Conservation (phyloP, 1,140 invertebrate species). For the Drosophila nasuta region DNA sequence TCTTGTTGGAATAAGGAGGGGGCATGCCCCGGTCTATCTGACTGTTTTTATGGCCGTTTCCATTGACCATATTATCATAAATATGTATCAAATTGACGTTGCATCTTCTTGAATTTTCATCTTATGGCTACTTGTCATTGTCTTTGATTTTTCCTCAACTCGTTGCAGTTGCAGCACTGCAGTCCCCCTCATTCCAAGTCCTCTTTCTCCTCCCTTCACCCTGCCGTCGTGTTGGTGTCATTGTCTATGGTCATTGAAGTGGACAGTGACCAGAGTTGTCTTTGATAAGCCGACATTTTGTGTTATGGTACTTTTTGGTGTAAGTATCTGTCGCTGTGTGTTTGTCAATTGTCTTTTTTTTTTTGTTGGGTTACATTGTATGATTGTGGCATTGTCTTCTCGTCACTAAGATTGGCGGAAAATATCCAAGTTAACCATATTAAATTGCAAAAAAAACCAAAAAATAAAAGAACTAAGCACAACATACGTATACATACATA, state of each 20-base stretch:
- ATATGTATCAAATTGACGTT: slow-evolving; percentile 83
- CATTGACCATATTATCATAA: slow-evolving; percentile 78
- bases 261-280: slow-evolving; percentile 45
- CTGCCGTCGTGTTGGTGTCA: slow-evolving; percentile 29
- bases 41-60: slow-evolving; percentile 61
- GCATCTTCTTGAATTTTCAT: slow-evolving; percentile 83
- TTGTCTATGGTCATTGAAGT: slow-evolving; percentile 72
- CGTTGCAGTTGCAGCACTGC: slow-evolving; percentile 2
- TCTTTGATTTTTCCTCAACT: slow-evolving; percentile 80
- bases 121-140: slow-evolving; percentile 80
- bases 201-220: neutral
- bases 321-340: slow-evolving; percentile 39
- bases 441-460: no score
- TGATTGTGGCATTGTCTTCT: slow-evolving; percentile 62
- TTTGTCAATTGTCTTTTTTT: slow-evolving; percentile 60
- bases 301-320: slow-evolving; percentile 38
- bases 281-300: slow-evolving; percentile 76
- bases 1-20: slow-evolving; percentile 2
- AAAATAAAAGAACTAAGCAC: no score
- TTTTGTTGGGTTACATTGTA: slow-evolving; percentile 44
- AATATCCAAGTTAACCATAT: neutral
- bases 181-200: neutral
- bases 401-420: slow-evolving; percentile 41
- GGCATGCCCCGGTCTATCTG: slow-evolving; percentile 14
- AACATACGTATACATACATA: no score